Conservation (phyloP, 2,797 vertebrate species). For the Chaenodraco wilsoni region DNA sequence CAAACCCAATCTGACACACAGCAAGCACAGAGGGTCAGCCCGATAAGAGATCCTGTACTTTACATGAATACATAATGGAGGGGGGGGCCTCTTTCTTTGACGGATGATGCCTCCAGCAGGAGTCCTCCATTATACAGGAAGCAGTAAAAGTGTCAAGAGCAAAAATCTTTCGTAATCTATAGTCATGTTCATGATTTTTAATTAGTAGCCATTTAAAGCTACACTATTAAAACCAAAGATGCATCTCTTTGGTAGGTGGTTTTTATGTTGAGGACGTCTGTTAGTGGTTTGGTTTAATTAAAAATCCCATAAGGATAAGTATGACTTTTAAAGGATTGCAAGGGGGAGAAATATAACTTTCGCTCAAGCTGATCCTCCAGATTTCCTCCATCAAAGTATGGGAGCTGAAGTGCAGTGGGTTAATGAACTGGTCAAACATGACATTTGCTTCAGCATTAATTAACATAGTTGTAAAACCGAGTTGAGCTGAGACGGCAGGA, state of each 20-base stretch:
- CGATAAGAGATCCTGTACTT: slow-evolving; percentile 57
- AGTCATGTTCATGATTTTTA: slow-evolving; percentile 67
- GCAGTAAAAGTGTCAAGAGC: slow-evolving; percentile 45
- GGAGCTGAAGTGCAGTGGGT: slow-evolving; percentile 55
- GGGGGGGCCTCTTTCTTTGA: slow-evolving; percentile 7
- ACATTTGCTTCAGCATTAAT: slow-evolving; percentile 60
- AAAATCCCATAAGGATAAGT: slow-evolving; percentile 68
- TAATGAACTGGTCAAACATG: slow-evolving; percentile 67
- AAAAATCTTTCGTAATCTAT: slow-evolving; percentile 38
- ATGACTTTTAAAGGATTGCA: slow-evolving; percentile 49
- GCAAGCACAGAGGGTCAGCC: slow-evolving; percentile 64
- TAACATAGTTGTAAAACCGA: slow-evolving; percentile 61
- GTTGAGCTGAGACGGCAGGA: slow-evolving; percentile 31
- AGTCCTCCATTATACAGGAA: slow-evolving; percentile 72
- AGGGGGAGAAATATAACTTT: slow-evolving; percentile 54
- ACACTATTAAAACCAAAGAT: slow-evolving; percentile 66
- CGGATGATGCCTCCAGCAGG: slow-evolving; percentile 70
- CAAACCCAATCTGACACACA: slow-evolving; percentile 40
- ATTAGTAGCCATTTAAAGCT: slow-evolving; percentile 71
- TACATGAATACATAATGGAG: slow-evolving; percentile 55
- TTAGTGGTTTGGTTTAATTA: slow-evolving; percentile 71
- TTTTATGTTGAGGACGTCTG: slow-evolving; percentile 75
- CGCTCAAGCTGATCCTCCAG: slow-evolving; percentile 66
- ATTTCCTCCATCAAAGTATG: slow-evolving; percentile 59
- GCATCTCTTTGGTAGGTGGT: slow-evolving; percentile 71